Evolutionary conservation across 2,888 invertebrate genomes (phyloP).

Genomic region (Bursaphelenchus okinawaensis): DNA sequence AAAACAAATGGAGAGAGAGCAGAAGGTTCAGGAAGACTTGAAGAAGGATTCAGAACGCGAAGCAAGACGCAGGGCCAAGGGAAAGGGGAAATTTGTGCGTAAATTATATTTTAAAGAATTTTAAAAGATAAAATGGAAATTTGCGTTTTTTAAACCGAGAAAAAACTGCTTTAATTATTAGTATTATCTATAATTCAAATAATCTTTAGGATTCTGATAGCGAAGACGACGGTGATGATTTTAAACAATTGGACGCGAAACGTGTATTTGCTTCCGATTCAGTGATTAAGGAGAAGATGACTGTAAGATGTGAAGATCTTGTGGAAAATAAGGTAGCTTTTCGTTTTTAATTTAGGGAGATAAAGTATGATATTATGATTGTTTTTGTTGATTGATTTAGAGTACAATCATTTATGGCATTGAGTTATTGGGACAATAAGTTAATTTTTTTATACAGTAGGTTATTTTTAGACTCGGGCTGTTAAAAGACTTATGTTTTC

Average conservation of each 20-base stretch:
- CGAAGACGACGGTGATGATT: slow-evolving; percentile 34
- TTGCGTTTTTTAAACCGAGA: no score
- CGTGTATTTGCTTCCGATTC: neutral
- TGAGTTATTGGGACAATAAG: neutral
- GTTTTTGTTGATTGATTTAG: neutral
- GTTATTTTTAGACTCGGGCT: slow-evolving; percentile 24
- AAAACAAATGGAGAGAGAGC: slow-evolving; percentile 71
- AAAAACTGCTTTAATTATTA: no score
- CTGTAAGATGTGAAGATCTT: neutral
- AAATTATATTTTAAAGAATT: no score
- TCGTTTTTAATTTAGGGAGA: neutral
- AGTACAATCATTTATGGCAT: neutral
- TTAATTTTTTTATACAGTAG: neutral
- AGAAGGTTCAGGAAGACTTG: slow-evolving; percentile 25
- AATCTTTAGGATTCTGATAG: slow-evolving; percentile 36
- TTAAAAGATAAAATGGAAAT: no score
- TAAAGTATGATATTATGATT: neutral
- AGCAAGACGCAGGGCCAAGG: slow-evolving; percentile 31
- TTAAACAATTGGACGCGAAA: neutral
- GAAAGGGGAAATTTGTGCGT: slow-evolving; percentile 44
- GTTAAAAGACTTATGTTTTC: slow-evolving; percentile 69
- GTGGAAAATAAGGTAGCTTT: neutral
- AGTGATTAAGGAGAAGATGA: neutral
- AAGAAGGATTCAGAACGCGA: slow-evolving; percentile 29
- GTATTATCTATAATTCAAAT: slow-evolving; percentile 7